Evolutionary conservation across 2,113 vertebrate genomes (phyloP).

Genomic region (Oreamnos americanus): DNA sequence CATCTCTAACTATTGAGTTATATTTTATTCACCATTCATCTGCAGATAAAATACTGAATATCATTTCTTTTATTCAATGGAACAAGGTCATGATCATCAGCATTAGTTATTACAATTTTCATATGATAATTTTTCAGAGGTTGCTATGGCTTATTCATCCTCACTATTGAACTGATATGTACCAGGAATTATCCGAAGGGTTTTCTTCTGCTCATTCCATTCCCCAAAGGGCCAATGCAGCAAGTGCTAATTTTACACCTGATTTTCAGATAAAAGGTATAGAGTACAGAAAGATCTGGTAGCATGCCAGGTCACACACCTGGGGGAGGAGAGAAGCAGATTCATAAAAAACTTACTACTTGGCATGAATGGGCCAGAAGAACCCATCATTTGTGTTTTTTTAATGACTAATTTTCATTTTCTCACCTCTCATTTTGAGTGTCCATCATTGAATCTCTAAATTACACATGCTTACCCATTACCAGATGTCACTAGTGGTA

Average conservation of each 20-base stretch:
- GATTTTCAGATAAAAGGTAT: neutral
- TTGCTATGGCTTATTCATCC: neutral
- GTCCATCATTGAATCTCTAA: neutral
- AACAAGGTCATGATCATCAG: neutral
- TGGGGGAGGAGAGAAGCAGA: rapidly evolving
- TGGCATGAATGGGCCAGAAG: no score
- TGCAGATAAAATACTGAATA: neutral
- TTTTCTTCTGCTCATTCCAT: rapidly evolving
- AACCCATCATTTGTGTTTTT: neutral
- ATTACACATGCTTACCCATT: rapidly evolving
- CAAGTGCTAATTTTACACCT: rapidly evolving
- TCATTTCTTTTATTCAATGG: neutral
- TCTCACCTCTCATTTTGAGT: rapidly evolving
- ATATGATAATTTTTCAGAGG: neutral
- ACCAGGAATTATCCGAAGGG: rapidly evolving
- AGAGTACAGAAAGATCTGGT: rapidly evolving
- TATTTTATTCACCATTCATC: neutral
- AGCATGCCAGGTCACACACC: rapidly evolving
- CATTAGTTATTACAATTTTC: rapidly evolving
- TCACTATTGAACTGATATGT: rapidly evolving
- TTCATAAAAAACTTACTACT: no score
- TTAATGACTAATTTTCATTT: neutral
- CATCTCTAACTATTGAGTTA: neutral
- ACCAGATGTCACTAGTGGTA: neutral
- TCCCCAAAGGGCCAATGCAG: no score